These are phyloP conservation scores for Ceyx cyanopectus DNA, from an alignment of 2,113 vertebrate species.

Conservation along the genomic window DNA sequence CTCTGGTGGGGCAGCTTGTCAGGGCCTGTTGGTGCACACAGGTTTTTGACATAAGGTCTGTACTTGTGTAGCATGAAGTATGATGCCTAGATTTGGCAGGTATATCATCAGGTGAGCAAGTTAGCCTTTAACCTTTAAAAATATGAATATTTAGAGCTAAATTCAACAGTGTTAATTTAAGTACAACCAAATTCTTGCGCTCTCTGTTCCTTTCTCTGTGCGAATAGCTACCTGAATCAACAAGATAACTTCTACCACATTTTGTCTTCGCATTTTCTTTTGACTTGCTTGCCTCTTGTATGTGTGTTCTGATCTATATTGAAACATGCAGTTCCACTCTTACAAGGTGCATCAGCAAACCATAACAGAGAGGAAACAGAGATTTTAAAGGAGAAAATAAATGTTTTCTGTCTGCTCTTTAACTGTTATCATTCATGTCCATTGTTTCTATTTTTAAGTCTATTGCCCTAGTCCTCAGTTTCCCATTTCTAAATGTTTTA, in stretches of 20 bases:
- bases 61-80: neutral
- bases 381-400: neutral
- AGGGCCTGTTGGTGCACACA: neutral
- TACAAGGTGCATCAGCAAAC: fast-evolving
- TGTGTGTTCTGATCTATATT: neutral
- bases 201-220: fast-evolving
- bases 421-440: neutral
- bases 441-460: conserved; percentile 3
- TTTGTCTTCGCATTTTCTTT: neutral
- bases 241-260: neutral
- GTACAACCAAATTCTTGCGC: neutral
- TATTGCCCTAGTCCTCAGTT: neutral
- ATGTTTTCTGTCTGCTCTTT: neutral
- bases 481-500: conserved; percentile 42
- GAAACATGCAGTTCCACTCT: neutral
- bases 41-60: neutral
- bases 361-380: neutral
- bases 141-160: neutral
- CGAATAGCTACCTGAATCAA: neutral
- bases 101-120: neutral
- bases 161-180: neutral
- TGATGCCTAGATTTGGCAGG: neutral
- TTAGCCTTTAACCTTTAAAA: neutral
- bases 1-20: fast-evolving
- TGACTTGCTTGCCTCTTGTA: neutral